phyloP scores from a whole-genome alignment of 2,888 invertebrate genomes.

The Anoplius nigerrimus region DNA sequence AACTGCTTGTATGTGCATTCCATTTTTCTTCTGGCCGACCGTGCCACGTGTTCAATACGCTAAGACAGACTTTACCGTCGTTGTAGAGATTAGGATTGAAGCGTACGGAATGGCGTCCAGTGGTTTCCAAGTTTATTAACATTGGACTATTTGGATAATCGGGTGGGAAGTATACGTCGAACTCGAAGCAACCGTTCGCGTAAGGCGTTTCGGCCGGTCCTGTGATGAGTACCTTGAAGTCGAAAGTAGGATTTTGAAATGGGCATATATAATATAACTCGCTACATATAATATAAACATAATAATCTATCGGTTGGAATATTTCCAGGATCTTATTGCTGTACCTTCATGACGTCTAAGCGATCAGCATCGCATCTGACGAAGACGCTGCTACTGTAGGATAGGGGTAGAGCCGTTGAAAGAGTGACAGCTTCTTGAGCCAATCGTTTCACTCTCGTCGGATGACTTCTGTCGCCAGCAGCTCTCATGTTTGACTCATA shows the following conservation, averaged over 20 bases:
- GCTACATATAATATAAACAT: background rate
- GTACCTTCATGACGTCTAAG: slow-evolving; percentile 95
- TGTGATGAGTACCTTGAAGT: slow-evolving; percentile 87
- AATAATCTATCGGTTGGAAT: background rate
- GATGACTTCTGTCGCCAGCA: slow-evolving; percentile 90
- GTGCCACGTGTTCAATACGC: slow-evolving; percentile 97
- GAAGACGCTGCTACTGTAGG: slow-evolving; percentile 95
- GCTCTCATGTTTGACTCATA: slow-evolving; percentile 91
- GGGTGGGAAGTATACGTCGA: slow-evolving; percentile 93
- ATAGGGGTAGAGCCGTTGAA: slow-evolving; percentile 93
- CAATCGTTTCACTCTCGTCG: slow-evolving; percentile 90
- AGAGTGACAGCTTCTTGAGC: slow-evolving; percentile 97
- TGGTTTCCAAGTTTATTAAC: slow-evolving; percentile 93
- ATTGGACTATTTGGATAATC: slow-evolving; percentile 90
- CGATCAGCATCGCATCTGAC: slow-evolving; percentile 96
- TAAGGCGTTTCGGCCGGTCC: slow-evolving; percentile 95
- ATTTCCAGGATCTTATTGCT: background rate
- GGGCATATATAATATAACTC: background rate
- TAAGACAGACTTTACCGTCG: slow-evolving; percentile 96
- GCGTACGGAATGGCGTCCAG: slow-evolving; percentile 90
- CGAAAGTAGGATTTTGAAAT: slow-evolving; percentile 25
- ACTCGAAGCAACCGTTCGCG: slow-evolving; percentile 93
- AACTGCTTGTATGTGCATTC: slow-evolving; percentile 97
- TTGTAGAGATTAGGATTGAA: slow-evolving; percentile 96
- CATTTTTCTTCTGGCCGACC: slow-evolving; percentile 97